Percentiles rank a stretch among this genome's conserved stretches.
phyloP scores from a whole-genome alignment of 2,888 invertebrate genomes.

The Nymphalis c-album region DNA sequence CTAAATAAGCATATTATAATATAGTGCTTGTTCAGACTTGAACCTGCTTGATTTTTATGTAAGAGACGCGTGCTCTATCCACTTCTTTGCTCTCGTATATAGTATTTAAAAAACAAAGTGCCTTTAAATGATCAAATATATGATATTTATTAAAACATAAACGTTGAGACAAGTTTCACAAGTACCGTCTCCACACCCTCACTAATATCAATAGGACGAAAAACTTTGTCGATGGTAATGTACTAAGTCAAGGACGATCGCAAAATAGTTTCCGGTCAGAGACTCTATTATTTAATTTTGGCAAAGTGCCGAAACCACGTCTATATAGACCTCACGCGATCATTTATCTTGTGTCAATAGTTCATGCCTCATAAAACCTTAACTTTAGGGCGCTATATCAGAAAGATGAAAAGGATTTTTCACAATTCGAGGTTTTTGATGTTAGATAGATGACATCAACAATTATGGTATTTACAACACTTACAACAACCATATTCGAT shows the following conservation, averaged over 20 bases:
- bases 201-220: not conserved
- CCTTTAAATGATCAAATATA: too few species aligned
- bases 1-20: too few species aligned
- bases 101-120: too few species aligned
- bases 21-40: too few species aligned
- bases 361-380: conserved; percentile 38
- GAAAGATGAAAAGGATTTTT: conserved; percentile 26
- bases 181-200: too few species aligned
- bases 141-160: too few species aligned
- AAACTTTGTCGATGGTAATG: not conserved
- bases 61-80: too few species aligned
- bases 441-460: conserved; percentile 2
- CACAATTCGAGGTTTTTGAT: conserved; percentile 17
- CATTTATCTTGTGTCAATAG: conserved; percentile 38
- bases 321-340: conserved; percentile 26
- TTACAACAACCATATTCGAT: not conserved
- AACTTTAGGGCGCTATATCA: conserved; percentile 30
- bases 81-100: too few species aligned
- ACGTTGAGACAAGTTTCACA: too few species aligned
- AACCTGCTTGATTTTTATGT: too few species aligned
- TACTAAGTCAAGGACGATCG: conserved; percentile 39
- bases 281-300: conserved; percentile 45
- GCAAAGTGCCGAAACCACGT: conserved; percentile 41
- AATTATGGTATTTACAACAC: conserved; percentile 4
- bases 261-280: conserved; percentile 44